Conservation (phyloP, 1,140 invertebrate genomes). For the Ridgeia piscesae region DNA sequence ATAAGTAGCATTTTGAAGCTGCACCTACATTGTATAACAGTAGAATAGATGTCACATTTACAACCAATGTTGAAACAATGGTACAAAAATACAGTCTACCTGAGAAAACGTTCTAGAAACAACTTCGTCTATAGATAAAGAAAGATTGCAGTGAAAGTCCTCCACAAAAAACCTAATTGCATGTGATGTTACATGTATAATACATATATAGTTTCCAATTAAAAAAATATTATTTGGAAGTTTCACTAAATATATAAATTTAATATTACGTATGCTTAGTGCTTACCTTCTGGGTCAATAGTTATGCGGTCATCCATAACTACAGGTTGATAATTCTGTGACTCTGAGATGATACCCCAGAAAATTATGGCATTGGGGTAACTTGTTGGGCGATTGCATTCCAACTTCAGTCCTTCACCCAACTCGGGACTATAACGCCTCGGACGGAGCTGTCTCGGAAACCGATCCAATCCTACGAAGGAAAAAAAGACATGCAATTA, state of each 20-base stretch:
- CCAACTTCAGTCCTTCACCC: constrained; percentile 37
- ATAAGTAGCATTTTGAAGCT: too few relatives aligned
- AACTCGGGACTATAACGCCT: constrained; percentile 21
- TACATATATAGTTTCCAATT: neutral
- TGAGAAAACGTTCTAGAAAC: too few relatives aligned
- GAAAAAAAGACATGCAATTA: too few relatives aligned
- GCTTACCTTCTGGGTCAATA: constrained; percentile 50
- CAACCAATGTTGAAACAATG: too few relatives aligned
- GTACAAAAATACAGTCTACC: too few relatives aligned
- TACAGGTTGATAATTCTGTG: constrained; percentile 35
- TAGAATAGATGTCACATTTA: too few relatives aligned
- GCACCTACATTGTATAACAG: too few relatives aligned
- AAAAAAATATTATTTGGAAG: neutral
- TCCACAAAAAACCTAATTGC: too few relatives aligned
- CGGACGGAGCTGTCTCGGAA: constrained; percentile 11
- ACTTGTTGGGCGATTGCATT: constrained; percentile 46
- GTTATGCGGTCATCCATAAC: constrained; percentile 46
- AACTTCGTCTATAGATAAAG: too few relatives aligned
- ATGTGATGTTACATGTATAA: too few relatives aligned
- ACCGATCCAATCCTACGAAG: constrained; percentile 13
- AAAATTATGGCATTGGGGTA: constrained; percentile 43
- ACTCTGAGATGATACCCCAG: constrained; percentile 38
- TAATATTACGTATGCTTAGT: too few relatives aligned
- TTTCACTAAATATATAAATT: constrained; percentile 6
- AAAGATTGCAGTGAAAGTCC: too few relatives aligned